Evolutionary conservation across 2,888 invertebrate genomes (phyloP).

Genomic region (Andrena marginata): DNA sequence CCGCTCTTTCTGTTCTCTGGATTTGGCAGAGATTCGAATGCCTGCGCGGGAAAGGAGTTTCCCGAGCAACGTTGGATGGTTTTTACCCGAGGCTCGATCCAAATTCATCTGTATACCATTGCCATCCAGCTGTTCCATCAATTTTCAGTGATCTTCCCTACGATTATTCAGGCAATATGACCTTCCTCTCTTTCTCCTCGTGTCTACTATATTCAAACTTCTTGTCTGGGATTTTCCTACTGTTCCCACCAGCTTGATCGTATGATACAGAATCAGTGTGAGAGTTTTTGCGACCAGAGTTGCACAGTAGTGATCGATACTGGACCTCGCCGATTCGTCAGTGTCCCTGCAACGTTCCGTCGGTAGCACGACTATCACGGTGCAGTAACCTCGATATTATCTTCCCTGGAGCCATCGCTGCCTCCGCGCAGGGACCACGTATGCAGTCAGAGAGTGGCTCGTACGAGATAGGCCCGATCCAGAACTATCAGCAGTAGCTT

Average conservation of each 20-base stretch:
- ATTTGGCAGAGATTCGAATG: neutral
- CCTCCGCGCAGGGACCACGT: neutral
- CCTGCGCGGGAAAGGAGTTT: neutral
- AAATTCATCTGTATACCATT: too few species aligned
- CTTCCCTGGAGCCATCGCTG: neutral
- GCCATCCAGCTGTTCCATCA: too few species aligned
- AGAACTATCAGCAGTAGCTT: conserved; percentile 41
- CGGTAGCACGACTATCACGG: neutral
- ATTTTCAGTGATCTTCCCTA: too few species aligned
- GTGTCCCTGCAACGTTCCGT: neutral
- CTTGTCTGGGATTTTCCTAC: too few species aligned
- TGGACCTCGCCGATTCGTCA: neutral
- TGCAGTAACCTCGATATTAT: neutral
- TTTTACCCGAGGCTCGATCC: neutral
- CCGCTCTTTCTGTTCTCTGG: neutral
- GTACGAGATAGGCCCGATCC: neutral
- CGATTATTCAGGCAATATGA: too few species aligned
- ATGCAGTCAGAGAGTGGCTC: neutral
- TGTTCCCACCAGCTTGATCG: too few species aligned
- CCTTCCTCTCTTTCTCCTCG: too few species aligned
- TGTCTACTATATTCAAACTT: too few species aligned
- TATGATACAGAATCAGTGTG: too few species aligned
- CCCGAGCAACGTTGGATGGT: neutral
- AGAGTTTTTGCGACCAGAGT: too few species aligned
- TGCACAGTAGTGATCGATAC: neutral